Percentiles rank a stretch among this genome's conserved stretches.
Conservation (phyloP, 1,140 invertebrate species). For the Trypoxylus dichotomus region DNA sequence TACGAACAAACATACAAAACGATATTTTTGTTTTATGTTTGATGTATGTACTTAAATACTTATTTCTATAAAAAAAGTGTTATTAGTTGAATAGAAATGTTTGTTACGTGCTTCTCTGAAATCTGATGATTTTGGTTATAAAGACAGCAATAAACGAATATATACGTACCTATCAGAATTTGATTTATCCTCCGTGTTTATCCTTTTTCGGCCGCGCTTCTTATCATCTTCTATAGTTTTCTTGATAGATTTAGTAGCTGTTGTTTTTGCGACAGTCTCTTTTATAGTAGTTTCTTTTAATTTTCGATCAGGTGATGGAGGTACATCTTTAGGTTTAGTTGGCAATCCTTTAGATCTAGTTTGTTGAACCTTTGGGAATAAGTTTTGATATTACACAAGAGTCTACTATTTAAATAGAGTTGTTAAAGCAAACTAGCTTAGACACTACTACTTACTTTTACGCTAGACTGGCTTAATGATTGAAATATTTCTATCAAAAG, state of each 20-base stretch:
- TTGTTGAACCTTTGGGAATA: conserved; percentile 44
- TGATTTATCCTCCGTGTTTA: conserved; percentile 41
- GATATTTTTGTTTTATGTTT: too few relatives aligned
- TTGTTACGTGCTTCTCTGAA: too few relatives aligned
- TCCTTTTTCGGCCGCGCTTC: conserved; percentile 43
- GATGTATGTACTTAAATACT: too few relatives aligned
- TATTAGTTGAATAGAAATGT: too few relatives aligned
- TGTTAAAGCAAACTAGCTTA: neutral
- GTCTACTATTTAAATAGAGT: neutral
- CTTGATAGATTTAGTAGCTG: conserved; percentile 33
- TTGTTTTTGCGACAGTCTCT: conserved; percentile 26
- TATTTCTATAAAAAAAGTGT: too few relatives aligned
- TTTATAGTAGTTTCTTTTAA: conserved; percentile 14
- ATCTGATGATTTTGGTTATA: too few relatives aligned
- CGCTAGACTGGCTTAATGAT: too few relatives aligned
- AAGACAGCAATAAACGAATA: too few relatives aligned
- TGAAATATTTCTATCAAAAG: too few relatives aligned
- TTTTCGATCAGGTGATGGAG: conserved; percentile 28
- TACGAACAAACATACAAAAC: too few relatives aligned
- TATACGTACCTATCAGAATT: neutral
- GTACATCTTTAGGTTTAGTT: conserved; percentile 41
- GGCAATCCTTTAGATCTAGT: conserved; percentile 50
- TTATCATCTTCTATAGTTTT: conserved; percentile 46
- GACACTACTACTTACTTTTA: too few relatives aligned
- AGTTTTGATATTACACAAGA: neutral